Evolutionary conservation across 2,113 vertebrate species (phyloP), one percentile per base, ranked within the genome.

Genomic region (Eptatretus burgeri): DNA sequence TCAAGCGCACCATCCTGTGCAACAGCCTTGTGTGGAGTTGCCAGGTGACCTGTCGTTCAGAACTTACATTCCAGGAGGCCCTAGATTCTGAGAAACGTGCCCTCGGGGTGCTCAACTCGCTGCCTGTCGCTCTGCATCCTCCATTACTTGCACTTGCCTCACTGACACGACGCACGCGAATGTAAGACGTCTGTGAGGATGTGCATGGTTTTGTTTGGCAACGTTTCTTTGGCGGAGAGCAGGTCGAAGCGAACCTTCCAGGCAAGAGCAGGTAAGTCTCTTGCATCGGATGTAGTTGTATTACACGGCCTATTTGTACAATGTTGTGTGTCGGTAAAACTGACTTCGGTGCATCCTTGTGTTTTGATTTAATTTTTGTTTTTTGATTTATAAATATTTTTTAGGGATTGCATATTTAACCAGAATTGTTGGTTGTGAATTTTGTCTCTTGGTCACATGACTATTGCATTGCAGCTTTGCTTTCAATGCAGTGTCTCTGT

Each of bases 21-120:
- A 98, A 98, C 78, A 93, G 85, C 68, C 76, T 98, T 65, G 91
- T 98, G 51, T 98, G 91, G 91, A 98, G 91, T 74, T 98, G 91
- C 72, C 79, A 84, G 49, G 72, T 95, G 71, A 98, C 91, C 1
- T 87, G 91, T 2, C 85, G 83, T 72, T 76, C 84, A n/a, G 85
- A 84, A 68, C 78, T 98, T 64, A 98, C 91, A 1, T 98, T 93
- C 74, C 83, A 93, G 76, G 91, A 98, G 78, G 91, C 91, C 50
- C 71, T 85, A 72, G 91, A 94, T 68, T 93, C 85, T 0, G 91
- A 95, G 73, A 80, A 70, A 67, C 81, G 80, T 69, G 86, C 88
- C 51, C 77, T 69, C 67, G 78, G 76, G 62, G 89, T 77, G 68
- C 82, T 88, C 52, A 78, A 80, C 56, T 91, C 72, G 73, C 93